A percentile compares a stretch with the other conserved stretches of the same genome.
These are phyloP conservation scores for Tauraco erythrolophus DNA, from an alignment of 2,113 vertebrate genomes.

Conservation along the genomic window DNA sequence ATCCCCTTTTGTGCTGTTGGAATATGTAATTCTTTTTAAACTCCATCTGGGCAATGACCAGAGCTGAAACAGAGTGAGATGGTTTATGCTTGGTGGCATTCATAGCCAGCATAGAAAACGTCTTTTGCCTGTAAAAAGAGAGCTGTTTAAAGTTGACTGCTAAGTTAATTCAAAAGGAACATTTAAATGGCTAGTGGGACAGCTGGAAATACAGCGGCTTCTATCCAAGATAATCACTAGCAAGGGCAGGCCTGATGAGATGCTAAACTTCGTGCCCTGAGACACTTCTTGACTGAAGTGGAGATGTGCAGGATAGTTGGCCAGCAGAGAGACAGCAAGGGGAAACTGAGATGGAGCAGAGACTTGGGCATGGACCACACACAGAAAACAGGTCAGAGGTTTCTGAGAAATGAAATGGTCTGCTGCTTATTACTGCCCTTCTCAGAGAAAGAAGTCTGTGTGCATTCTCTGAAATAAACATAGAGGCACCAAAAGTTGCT, in stretches of 20 bases:
- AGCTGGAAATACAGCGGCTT: neutral
- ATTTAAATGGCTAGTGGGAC: neutral
- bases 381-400: neutral
- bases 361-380: neutral
- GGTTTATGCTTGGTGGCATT: neutral
- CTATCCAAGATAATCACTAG: neutral
- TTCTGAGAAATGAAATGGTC: neutral
- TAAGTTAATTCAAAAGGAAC: slow-evolving; percentile 18
- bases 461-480: neutral
- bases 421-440: neutral
- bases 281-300: neutral
- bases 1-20: neutral
- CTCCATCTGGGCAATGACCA: slow-evolving; percentile 26
- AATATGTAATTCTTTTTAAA: neutral
- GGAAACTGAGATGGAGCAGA: neutral
- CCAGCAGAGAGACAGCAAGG: neutral
- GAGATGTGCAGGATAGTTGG: neutral
- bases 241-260: neutral
- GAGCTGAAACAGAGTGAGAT: neutral
- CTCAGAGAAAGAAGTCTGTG: neutral
- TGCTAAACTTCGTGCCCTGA: neutral
- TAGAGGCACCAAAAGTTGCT: neutral
- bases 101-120: neutral
- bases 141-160: slow-evolving; percentile 3
- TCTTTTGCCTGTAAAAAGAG: neutral